Percentiles rank a stretch among this genome's conserved stretches.
Conservation (phyloP, 2,888 invertebrate genomes). For the Calephelis perditalis region DNA sequence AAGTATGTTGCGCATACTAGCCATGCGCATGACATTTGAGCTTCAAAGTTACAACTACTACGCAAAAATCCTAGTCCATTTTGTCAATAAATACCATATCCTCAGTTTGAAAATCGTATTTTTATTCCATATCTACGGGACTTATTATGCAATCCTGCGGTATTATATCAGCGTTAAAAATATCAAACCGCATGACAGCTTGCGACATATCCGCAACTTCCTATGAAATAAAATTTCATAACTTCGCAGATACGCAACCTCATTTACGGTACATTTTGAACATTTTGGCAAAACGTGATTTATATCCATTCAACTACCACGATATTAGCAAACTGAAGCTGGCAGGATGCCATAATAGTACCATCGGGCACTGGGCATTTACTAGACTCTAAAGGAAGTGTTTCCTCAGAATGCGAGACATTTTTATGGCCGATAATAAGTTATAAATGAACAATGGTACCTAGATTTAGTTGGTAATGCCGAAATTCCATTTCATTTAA, state of each 20-base stretch:
- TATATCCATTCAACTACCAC: slow-evolving; percentile 47
- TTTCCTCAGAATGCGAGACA: slow-evolving; percentile 51
- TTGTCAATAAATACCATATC: no score
- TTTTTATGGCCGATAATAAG: slow-evolving; percentile 49
- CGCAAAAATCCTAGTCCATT: no score
- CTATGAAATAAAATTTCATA: slow-evolving; percentile 42
- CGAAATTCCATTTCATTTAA: not conserved
- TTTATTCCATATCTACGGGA: no score
- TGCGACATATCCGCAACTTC: slow-evolving; percentile 10
- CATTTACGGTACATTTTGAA: slow-evolving; percentile 37
- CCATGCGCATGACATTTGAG: no score
- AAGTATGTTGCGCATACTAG: no score
- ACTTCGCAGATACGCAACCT: slow-evolving; percentile 33
- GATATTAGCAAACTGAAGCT: slow-evolving; percentile 56
- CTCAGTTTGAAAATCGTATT: no score
- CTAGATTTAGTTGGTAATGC: not conserved
- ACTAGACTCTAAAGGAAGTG: slow-evolving; percentile 50
- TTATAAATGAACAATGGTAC: slow-evolving; percentile 15
- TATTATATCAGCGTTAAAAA: not conserved
- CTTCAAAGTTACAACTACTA: no score
- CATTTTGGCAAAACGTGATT: slow-evolving; percentile 59
- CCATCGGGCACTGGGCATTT: slow-evolving; percentile 44
- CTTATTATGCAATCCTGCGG: no score
- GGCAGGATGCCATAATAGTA: slow-evolving; percentile 61
- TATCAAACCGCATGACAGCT: not conserved